phyloP scores from a whole-genome alignment of 1,140 invertebrate species.

The Grapholita molesta region DNA sequence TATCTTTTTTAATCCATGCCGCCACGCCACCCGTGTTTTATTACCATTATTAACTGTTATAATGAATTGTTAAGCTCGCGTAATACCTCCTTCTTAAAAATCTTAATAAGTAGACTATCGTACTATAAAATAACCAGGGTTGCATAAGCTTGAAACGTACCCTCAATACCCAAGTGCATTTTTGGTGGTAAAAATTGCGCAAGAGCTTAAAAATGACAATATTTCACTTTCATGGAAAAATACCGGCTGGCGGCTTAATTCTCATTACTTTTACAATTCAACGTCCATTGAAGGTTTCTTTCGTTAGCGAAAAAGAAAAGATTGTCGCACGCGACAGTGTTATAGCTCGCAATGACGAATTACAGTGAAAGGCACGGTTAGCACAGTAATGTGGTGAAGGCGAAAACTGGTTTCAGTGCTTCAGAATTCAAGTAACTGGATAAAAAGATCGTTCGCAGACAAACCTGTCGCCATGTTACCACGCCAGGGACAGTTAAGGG shows the following conservation, averaged over 20 bases:
- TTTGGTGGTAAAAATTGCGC: not conserved
- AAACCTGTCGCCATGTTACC: constrained; percentile 55
- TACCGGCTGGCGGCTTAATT: not conserved
- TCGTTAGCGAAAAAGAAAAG: constrained; percentile 26
- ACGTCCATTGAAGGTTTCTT: constrained; percentile 26
- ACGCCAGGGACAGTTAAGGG: not conserved
- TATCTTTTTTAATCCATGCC: not conserved
- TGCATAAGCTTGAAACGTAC: not conserved
- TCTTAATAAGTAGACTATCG: not conserved
- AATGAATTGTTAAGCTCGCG: no score
- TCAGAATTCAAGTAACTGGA: constrained; percentile 75
- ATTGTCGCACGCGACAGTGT: constrained; percentile 28
- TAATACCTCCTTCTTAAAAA: not conserved
- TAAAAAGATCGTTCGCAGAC: constrained; percentile 68
- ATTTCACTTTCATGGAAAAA: constrained; percentile 11
- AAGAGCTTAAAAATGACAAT: not conserved
- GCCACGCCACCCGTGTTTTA: not conserved
- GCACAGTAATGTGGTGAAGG: constrained; percentile 63
- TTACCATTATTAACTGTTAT: not conserved
- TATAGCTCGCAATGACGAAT: constrained; percentile 51
- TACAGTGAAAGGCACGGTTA: constrained; percentile 67
- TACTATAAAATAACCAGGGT: not conserved
- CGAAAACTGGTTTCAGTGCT: constrained; percentile 71
- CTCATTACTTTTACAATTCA: not conserved
- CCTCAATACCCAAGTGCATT: constrained; percentile 6